Percentiles rank a stretch among this genome's conserved stretches.
These are phyloP conservation scores for Spinus pinus DNA, from an alignment of 2,797 vertebrate species.

Conservation along the genomic window DNA sequence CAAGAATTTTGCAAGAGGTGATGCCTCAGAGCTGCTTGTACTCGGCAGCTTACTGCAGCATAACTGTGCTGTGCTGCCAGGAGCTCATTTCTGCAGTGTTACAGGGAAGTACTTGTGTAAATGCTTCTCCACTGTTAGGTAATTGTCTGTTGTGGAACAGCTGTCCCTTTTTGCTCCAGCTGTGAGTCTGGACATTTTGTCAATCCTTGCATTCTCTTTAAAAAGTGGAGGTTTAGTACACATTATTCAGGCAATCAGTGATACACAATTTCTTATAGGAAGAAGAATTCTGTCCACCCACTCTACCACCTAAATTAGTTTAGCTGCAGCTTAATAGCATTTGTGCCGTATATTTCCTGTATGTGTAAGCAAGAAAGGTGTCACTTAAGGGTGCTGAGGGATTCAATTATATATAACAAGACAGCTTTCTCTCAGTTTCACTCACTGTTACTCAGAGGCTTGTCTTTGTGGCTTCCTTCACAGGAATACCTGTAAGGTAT, in stretches of 20 bases:
- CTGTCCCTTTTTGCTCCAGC: slow-evolving; percentile 10
- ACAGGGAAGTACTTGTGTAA: neutral
- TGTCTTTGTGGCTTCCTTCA: neutral
- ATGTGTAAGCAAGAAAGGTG: slow-evolving; percentile 54
- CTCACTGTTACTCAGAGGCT: slow-evolving; percentile 9
- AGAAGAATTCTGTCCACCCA: slow-evolving; percentile 45
- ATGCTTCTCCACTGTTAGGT: neutral
- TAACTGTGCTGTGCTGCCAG: neutral
- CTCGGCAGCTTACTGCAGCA: neutral
- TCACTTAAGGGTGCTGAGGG: slow-evolving; percentile 50
- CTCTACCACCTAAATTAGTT: slow-evolving; percentile 54
- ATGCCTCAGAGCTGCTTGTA: neutral
- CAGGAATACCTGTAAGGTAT: neutral
- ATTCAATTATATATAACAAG: slow-evolving; percentile 59
- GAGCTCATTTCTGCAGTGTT: neutral
- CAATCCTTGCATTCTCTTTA: slow-evolving; percentile 19
- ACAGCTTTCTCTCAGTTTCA: slow-evolving; percentile 24
- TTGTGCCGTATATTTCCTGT: slow-evolving; percentile 63
- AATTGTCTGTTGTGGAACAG: neutral
- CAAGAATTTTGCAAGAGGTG: neutral
- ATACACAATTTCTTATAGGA: slow-evolving; percentile 51
- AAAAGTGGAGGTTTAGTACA: neutral
- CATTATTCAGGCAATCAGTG: slow-evolving; percentile 35
- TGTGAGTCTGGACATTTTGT: neutral
- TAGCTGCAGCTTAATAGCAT: slow-evolving; percentile 55